Evolutionary conservation across 2,113 vertebrate species (phyloP), one percentile per base, ranked within the genome.

Genomic region (Accipiter virgatus): DNA sequence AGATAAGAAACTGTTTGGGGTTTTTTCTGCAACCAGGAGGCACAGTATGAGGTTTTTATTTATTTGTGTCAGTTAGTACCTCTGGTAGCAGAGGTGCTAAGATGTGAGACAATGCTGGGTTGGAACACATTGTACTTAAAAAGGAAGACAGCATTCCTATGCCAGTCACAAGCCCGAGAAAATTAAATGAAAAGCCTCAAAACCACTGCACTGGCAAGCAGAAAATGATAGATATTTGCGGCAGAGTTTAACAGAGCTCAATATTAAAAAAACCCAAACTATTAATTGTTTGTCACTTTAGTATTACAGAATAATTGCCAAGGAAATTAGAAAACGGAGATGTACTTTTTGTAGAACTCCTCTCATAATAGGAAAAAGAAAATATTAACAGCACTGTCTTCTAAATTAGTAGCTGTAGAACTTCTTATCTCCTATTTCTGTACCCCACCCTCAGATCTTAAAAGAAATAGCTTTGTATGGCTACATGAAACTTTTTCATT

Each of bases 261-360:
- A 82, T 55, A 82, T 22, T 78, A 78, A 93, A 77, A 47, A 85
- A 68, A 78, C 65, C 38, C 77, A 22, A 63, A 71, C 21, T 71
- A 36, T 43, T 66, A 15, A 38, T 71, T 53, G 36, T 25, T 72
- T 67, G 10, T 52, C 67, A 58, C 90, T 36, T 92, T 36, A 80
- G 93, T 96, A 71, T 88, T 95, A 87, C 23, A 92, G 70, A 87
- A 81, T 52, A 79, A 95, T 93, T 81, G 42, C 63, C 88, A 83
- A 80, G 90, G 81, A 94, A 96, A 90, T 88, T 91, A 94, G 59
- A 93, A 96, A 78, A 59, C 36, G 68, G 88, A 91, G 93, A 93
- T 75, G 59, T 84, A 90, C 62, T 96, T 78, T 82, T 66, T 58
- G 83, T 86, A n/a, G 55, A 81, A 95, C 56, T 27, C 66, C 59